These are phyloP conservation scores for Misgurnus mizolepis DNA, from an alignment of 2,113 vertebrate genomes.

Conservation along the genomic window DNA sequence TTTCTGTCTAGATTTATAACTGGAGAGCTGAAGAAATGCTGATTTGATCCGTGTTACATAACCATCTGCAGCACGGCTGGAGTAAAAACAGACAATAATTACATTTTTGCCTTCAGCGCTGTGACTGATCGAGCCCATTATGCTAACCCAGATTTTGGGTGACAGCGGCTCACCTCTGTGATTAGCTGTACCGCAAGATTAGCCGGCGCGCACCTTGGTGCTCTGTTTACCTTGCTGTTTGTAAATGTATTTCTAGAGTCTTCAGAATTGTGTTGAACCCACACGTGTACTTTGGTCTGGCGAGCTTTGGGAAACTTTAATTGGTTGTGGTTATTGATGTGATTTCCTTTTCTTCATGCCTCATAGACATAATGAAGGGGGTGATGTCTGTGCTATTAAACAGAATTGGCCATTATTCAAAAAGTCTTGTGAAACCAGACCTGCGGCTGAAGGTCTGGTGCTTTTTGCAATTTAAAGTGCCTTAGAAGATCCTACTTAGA, in stretches of 20 bases:
- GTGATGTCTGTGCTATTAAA: too few species aligned
- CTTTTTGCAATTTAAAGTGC: too few species aligned
- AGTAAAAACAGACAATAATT: slow-evolving; percentile 49
- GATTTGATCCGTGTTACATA: slow-evolving; percentile 36
- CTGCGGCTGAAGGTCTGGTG: too few species aligned
- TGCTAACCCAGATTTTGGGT: slow-evolving; percentile 43
- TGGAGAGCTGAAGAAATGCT: slow-evolving; percentile 34
- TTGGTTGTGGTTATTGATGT: background rate
- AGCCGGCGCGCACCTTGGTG: background rate
- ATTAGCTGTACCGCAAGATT: slow-evolving; percentile 39
- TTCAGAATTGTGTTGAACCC: slow-evolving; percentile 16
- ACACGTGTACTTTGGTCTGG: background rate
- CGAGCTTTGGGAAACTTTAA: background rate
- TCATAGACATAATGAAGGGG: background rate
- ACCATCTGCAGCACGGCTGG: slow-evolving; percentile 23
- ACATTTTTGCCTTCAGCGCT: slow-evolving; percentile 37
- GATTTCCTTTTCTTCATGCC: slow-evolving; percentile 20
- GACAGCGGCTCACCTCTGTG: slow-evolving; percentile 39
- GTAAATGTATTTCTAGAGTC: slow-evolving; percentile 33
- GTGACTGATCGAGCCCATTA: slow-evolving; percentile 47
- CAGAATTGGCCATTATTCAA: background rate
- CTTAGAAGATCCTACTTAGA: too few species aligned
- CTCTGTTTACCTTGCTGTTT: background rate
- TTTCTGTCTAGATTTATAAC: slow-evolving; percentile 22
- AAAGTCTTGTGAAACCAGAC: too few species aligned